A percentile compares a stretch with the other conserved stretches of the same genome.
Evolutionary conservation across 2,888 invertebrate genomes (phyloP).

Genomic region (Nipponacmea schrenckii): DNA sequence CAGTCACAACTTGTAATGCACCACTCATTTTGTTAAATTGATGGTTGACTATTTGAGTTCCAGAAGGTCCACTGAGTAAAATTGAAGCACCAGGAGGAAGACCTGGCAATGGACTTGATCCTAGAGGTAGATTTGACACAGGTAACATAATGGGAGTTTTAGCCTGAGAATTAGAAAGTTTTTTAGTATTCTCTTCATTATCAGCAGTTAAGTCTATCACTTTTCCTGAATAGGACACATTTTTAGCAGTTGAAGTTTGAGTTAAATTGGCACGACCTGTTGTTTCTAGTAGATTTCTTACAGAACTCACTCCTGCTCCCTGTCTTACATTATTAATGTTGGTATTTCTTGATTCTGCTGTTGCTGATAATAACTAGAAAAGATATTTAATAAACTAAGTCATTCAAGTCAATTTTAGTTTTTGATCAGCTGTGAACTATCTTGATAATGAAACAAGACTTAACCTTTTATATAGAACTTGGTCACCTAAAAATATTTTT

Average conservation of each 20-base stretch:
- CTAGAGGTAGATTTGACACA: conserved; percentile 10
- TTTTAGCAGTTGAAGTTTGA: not conserved
- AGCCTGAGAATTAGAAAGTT: conserved; percentile 12
- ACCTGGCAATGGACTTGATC: conserved; percentile 20
- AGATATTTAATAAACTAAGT: not conserved
- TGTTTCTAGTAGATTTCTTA: conserved; percentile 43
- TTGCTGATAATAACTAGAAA: conserved; percentile 17
- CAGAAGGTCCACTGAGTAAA: conserved; percentile 33
- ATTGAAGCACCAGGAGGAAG: conserved; percentile 30
- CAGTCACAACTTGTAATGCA: conserved; percentile 20
- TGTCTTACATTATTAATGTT: not conserved
- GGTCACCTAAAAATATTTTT: no score
- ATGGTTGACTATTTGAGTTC: conserved; percentile 29
- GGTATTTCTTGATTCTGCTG: conserved; percentile 11
- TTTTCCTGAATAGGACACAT: conserved; percentile 26
- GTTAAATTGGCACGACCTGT: conserved; percentile 22
- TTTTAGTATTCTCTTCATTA: conserved; percentile 37
- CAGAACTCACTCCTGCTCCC: conserved; percentile 24
- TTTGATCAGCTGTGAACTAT: no score
- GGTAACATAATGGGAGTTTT: conserved; percentile 19
- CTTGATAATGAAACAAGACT: no score
- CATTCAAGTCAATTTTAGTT: no score
- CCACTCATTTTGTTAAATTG: conserved; percentile 24
- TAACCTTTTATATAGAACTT: no score
- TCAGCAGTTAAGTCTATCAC: conserved; percentile 57